These are phyloP conservation scores for Lasioglossum villosulum DNA, from an alignment of 2,888 invertebrate species.

Conservation along the genomic window DNA sequence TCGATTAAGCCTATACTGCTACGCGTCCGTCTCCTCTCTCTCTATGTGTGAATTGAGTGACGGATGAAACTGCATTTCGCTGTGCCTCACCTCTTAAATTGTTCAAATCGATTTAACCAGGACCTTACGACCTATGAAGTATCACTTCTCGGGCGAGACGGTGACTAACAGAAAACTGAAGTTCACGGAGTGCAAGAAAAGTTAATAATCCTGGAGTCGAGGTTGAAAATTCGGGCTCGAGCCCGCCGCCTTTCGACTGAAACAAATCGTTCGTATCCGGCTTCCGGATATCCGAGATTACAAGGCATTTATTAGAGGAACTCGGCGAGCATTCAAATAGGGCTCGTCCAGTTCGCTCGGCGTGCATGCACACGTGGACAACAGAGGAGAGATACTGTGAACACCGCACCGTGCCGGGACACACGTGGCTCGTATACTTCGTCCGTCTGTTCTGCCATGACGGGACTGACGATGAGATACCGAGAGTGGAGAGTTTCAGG, in stretches of 20 bases:
- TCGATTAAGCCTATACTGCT: conserved; percentile 50
- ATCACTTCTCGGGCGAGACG: not conserved
- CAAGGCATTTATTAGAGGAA: conserved; percentile 54
- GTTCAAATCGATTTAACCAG: not conserved
- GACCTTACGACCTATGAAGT: not conserved
- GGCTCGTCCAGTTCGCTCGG: conserved; percentile 40
- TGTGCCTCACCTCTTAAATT: not conserved
- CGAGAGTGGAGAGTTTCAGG: conserved; percentile 28
- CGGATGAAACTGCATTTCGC: conserved; percentile 3
- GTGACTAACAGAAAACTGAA: too few relatives aligned
- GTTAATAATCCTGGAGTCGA: not conserved
- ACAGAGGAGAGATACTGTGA: conserved; percentile 1
- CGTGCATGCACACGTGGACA: conserved; percentile 43
- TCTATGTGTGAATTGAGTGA: not conserved
- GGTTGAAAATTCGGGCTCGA: not conserved
- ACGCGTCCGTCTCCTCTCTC: not conserved
- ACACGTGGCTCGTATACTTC: conserved; percentile 56
- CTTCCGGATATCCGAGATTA: conserved; percentile 55
- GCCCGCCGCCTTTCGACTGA: not conserved
- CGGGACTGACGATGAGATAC: conserved; percentile 54
- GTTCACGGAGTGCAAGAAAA: not conserved
- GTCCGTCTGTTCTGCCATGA: conserved; percentile 51
- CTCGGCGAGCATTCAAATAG: conserved; percentile 25
- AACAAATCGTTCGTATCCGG: conserved; percentile 34
- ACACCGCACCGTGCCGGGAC: conserved; percentile 1